Percentiles rank a stretch among this genome's conserved stretches.
Conservation (phyloP, 2,113 vertebrate species). For the Boleophthalmus pectinirostris region DNA sequence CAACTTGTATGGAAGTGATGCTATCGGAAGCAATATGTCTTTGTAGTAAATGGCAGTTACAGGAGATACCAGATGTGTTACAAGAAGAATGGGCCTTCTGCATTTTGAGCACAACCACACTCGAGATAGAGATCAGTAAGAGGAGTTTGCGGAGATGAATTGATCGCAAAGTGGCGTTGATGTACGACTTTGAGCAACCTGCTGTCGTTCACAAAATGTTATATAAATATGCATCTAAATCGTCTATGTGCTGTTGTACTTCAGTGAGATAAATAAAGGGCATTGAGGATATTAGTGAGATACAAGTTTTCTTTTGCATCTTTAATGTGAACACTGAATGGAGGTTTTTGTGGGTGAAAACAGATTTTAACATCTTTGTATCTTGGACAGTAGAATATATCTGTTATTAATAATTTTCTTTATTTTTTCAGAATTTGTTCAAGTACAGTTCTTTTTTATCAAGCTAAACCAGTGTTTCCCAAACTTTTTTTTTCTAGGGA, state of each 20-base stretch:
- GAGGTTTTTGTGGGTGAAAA: too few species aligned
- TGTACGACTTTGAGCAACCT: neutral
- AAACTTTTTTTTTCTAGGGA: too few species aligned
- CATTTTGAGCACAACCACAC: constrained; percentile 2
- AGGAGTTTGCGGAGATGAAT: neutral
- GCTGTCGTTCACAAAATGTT: neutral
- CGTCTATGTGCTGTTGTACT: neutral
- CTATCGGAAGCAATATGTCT: constrained; percentile 28
- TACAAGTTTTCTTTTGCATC: too few species aligned
- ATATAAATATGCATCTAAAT: neutral
- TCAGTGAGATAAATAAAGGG: neutral
- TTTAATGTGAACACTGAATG: too few species aligned
- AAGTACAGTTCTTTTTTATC: too few species aligned
- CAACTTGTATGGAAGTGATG: constrained; percentile 13
- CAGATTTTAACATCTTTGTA: too few species aligned
- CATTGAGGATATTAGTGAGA: neutral
- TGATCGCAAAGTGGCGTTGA: constrained; percentile 6
- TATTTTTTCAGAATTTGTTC: too few species aligned
- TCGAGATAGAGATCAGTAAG: neutral
- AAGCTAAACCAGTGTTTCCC: too few species aligned
- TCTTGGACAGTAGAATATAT: too few species aligned
- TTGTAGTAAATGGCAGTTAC: constrained; percentile 19
- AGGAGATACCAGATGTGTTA: constrained; percentile 26
- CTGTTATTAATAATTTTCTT: too few species aligned
- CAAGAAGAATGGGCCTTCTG: neutral